Base-by-base conservation (phyloP, 2,113 vertebrate genomes). In the Pomatorhinus ruficollis region DNA sequence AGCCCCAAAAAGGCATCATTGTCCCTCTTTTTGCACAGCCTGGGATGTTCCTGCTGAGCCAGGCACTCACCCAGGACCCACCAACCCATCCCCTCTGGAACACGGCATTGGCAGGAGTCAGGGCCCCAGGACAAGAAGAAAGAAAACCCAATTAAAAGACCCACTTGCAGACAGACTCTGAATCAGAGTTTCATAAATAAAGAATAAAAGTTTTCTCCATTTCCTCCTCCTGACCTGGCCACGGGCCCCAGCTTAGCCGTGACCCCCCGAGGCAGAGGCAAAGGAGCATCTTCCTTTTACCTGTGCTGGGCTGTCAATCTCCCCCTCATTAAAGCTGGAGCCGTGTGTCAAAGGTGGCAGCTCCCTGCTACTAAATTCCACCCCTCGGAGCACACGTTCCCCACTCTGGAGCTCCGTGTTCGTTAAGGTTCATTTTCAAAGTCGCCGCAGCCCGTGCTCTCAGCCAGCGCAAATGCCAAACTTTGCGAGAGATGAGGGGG, bases 341-440 rank as follows among this genome's bases (percentile, higher is more conserved):
- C 89, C 28, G 22, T 8, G 3, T 85, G 95, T 87, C 92, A 94
- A 79, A 97, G 91, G 93, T 72, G 83, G 79, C 79, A 95, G 91
- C 87, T 95, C 68, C 95, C 91, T 75, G 89, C 91, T 78, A 69
- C 94, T 30, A 1, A 80, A 71, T 59, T 28, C 93, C 82, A 80
- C 5, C 83, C 89, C 79, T 88, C n/a, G 2, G 9, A 74, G 82
- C 57, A 42, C 93, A 22, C 1, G 0, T 33, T 86, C 68, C 89
- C 89, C 72, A 6, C 14, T 40, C 47, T 11, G 9, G 56, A 1
- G 4, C 74, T 88, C 40, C 63, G 2, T 16, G 20, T n/a, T n/a
- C 16, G 20, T 84, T 78, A 82, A 80, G 66, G 82, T 24, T 92
- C 33, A 0, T 61, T 80, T 88, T 83, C 94, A 92, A 87, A 97